Conservation (phyloP, 2,888 invertebrate species). For the Cryptocephalus moraei region DNA sequence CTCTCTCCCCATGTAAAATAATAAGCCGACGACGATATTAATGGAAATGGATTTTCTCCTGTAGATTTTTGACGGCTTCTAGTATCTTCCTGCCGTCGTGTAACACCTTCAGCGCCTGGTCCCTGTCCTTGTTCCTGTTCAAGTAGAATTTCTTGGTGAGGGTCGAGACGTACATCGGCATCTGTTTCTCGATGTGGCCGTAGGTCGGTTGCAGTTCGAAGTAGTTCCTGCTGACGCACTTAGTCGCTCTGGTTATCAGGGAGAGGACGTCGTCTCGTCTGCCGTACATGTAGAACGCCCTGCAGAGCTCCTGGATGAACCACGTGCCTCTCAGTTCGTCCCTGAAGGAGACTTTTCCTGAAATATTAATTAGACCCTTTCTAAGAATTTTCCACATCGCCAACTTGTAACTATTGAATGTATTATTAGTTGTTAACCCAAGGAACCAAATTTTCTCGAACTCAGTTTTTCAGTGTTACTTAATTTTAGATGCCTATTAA, state of each 20-base stretch:
- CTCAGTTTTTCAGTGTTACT: no score
- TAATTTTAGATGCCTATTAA: no score
- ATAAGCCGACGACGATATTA: no score
- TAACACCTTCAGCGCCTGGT: not conserved
- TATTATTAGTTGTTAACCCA: not conserved
- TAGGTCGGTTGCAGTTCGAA: constrained; percentile 3
- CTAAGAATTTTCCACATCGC: not conserved
- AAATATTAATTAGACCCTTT: constrained; percentile 3
- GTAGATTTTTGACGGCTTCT: no score
- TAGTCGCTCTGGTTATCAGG: constrained; percentile 27
- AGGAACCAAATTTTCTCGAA: no score
- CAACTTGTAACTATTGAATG: not conserved
- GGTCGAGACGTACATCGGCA: constrained; percentile 31
- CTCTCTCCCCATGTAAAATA: no score
- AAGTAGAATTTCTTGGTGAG: constrained; percentile 29
- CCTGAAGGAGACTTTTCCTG: constrained; percentile 24
- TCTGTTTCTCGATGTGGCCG: constrained; percentile 21
- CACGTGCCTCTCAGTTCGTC: constrained; percentile 25
- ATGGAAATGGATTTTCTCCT: no score
- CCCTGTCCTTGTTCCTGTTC: constrained; percentile 27
- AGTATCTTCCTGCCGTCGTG: no score
- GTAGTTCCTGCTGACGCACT: constrained; percentile 29
- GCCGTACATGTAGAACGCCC: constrained; percentile 27
- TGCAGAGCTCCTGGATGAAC: constrained; percentile 34
- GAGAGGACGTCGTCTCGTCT: constrained; percentile 30